Conservation (phyloP, 2,113 vertebrate species). For the Dicaeum eximium region DNA sequence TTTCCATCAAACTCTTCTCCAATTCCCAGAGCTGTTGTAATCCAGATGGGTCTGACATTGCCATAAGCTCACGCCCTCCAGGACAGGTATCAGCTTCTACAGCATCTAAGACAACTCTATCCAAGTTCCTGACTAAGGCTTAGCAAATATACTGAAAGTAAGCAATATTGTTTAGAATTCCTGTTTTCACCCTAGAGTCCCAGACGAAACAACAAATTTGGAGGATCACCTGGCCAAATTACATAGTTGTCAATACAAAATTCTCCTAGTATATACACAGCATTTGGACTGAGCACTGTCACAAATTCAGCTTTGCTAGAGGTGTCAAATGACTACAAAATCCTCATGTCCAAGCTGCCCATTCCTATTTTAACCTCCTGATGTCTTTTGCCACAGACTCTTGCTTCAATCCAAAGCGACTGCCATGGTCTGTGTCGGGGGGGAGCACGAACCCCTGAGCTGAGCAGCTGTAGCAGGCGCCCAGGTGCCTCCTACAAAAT, state of each 20-base stretch:
- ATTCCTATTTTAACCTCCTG: background rate
- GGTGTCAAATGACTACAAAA: background rate
- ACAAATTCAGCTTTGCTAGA: background rate
- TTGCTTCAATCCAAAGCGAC: background rate
- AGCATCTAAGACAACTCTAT: background rate
- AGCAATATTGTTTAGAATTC: background rate
- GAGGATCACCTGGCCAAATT: background rate
- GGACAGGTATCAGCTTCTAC: background rate
- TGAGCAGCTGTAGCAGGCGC: rapidly evolving
- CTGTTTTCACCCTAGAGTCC: background rate
- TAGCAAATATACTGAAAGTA: background rate
- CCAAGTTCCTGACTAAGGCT: background rate
- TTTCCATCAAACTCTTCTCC: background rate
- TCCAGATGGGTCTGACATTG: background rate
- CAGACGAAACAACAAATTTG: background rate
- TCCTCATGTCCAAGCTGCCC: background rate
- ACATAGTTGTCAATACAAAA: background rate
- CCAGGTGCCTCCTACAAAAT: background rate
- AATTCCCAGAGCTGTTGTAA: background rate
- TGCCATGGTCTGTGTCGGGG: rapidly evolving
- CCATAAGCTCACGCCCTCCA: background rate
- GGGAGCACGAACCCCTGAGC: background rate
- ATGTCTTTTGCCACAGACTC: background rate
- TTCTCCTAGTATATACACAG: background rate
- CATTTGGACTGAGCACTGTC: background rate